These are phyloP conservation scores for Myzus persicae DNA, from an alignment of 1,140 invertebrate genomes.

Conservation along the genomic window DNA sequence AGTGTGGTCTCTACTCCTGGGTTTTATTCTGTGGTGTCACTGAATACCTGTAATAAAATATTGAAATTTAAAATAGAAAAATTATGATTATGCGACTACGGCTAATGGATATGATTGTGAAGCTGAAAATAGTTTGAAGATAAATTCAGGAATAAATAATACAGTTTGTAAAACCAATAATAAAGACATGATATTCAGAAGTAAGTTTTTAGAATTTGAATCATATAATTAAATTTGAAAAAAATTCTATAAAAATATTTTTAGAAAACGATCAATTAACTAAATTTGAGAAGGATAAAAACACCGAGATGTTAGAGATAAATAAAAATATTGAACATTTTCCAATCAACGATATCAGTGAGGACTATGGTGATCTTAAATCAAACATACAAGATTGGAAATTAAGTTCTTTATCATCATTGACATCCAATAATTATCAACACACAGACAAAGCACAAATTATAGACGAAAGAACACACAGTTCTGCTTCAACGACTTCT, in stretches of 20 bases:
- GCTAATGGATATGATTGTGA: not conserved
- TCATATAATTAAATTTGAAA: not conserved
- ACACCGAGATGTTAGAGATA: not conserved
- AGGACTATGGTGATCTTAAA: not conserved
- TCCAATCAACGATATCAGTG: not conserved
- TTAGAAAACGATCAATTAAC: not conserved
- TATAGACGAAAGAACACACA: not conserved
- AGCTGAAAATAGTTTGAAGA: not conserved
- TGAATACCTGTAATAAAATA: not conserved
- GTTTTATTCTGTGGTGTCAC: too few relatives aligned
- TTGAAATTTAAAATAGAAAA: not conserved
- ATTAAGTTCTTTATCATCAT: constrained; percentile 9
- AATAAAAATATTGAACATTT: not conserved
- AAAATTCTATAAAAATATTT: not conserved
- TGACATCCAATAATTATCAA: not conserved
- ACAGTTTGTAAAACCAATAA: not conserved
- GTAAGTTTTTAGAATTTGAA: constrained; percentile 19
- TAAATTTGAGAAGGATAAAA: not conserved
- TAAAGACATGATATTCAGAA: not conserved
- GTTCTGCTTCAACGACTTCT: not conserved
- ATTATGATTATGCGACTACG: not conserved
- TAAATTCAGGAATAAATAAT: not conserved
- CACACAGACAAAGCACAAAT: not conserved
- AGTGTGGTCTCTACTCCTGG: too few relatives aligned
- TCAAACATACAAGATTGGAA: not conserved